A percentile compares a stretch with the other conserved stretches of the same genome.
These are phyloP conservation scores for Brachylomia viminalis DNA, from an alignment of 2,888 invertebrate species.

Conservation along the genomic window DNA sequence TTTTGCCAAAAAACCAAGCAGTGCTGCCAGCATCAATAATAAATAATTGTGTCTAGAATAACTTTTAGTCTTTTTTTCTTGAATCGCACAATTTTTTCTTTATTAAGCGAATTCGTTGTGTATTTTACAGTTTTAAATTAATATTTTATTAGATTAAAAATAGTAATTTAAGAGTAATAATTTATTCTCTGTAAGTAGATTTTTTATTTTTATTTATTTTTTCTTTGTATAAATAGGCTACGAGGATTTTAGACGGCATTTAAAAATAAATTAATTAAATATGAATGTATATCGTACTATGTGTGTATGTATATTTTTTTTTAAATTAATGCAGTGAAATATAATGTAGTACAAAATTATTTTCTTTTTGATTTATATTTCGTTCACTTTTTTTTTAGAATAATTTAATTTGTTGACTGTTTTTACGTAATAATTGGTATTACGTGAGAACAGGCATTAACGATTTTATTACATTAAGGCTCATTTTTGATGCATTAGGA, in stretches of 20 bases:
- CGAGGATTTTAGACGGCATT: constrained; percentile 72
- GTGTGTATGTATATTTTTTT: constrained; percentile 70
- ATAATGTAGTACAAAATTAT: constrained; percentile 79
- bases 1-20: constrained; percentile 60
- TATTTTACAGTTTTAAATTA: constrained; percentile 63
- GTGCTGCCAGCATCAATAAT: constrained; percentile 56
- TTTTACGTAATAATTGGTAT: constrained; percentile 6
- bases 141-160: constrained; percentile 59
- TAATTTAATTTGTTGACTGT: background rate
- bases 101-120: constrained; percentile 59
- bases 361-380: constrained; percentile 64
- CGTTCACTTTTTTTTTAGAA: constrained; percentile 23
- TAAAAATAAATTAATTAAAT: constrained; percentile 65
- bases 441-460: constrained; percentile 22
- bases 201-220: constrained; percentile 67
- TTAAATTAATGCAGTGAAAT: constrained; percentile 74
- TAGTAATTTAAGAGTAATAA: constrained; percentile 63
- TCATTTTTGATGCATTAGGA: background rate
- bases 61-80: constrained; percentile 53
- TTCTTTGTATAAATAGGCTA: constrained; percentile 71
- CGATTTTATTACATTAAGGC: constrained; percentile 1
- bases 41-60: constrained; percentile 61
- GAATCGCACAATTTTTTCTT: constrained; percentile 65
- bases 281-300: constrained; percentile 64
- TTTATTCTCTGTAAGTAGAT: constrained; percentile 69